These are phyloP conservation scores for Mactromeris polynyma DNA, from an alignment of 2,888 invertebrate genomes.

Conservation along the genomic window DNA sequence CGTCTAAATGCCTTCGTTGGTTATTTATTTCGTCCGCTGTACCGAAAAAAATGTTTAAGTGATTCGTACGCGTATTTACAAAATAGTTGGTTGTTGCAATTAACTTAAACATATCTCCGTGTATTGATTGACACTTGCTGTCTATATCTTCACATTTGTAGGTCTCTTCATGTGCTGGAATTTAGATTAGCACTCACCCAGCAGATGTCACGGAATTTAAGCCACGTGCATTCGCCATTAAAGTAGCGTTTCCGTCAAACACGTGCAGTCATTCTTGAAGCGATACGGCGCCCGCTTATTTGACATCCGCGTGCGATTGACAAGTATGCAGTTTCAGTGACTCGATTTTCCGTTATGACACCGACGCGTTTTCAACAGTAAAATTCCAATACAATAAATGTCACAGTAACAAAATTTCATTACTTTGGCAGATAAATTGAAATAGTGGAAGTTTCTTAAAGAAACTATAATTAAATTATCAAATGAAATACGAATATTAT, in stretches of 20 bases:
- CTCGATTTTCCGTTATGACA: conserved; percentile 37
- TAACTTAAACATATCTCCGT: background rate
- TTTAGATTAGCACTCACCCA: background rate
- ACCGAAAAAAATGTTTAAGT: background rate
- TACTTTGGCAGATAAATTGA: conserved; percentile 31
- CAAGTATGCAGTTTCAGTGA: background rate
- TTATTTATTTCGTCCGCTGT: background rate
- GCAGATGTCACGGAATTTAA: background rate
- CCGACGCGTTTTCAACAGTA: conserved; percentile 1
- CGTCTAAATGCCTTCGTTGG: background rate
- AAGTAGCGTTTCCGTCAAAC: background rate
- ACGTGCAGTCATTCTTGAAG: background rate
- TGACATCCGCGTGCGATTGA: conserved; percentile 3
- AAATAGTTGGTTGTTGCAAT: background rate
- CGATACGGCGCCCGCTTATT: background rate
- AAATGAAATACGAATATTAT: conserved; percentile 3
- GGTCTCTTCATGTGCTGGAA: background rate
- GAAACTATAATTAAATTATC: conserved; percentile 27
- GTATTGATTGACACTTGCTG: background rate
- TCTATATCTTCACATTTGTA: background rate
- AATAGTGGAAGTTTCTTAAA: background rate
- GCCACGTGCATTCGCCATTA: background rate
- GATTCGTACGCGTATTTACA: no score
- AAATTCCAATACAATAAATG: conserved; percentile 33
- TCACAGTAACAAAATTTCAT: conserved; percentile 5